These are phyloP conservation scores for Orussus abietinus DNA, from an alignment of 1,140 invertebrate species.

Conservation along the genomic window DNA sequence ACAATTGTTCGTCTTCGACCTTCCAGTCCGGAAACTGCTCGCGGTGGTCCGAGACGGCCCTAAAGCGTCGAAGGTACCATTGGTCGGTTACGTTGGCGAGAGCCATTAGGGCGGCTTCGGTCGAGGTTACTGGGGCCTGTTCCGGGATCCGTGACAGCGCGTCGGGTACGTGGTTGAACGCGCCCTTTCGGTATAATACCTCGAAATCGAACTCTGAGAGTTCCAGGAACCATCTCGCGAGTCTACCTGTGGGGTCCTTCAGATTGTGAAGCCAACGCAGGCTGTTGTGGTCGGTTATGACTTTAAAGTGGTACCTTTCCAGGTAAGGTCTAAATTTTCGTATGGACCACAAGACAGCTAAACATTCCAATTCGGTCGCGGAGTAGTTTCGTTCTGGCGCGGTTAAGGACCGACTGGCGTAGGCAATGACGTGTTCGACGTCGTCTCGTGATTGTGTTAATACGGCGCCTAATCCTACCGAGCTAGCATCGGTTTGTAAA, in stretches of 20 bases:
- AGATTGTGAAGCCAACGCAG: too few relatives aligned
- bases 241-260: too few relatives aligned
- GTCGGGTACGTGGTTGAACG: slow-evolving; percentile 35
- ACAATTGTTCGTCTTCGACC: neutral
- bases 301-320: too few relatives aligned
- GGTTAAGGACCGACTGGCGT: too few relatives aligned
- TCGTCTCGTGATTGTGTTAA: too few relatives aligned
- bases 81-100: neutral
- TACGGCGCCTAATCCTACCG: too few relatives aligned
- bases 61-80: neutral
- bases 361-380: slow-evolving; percentile 47
- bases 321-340: too few relatives aligned
- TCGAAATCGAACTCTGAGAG: slow-evolving; percentile 39
- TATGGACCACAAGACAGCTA: slow-evolving; percentile 50
- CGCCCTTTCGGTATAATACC: slow-evolving; percentile 36
- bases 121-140: slow-evolving; percentile 2
- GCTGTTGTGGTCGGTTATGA: too few relatives aligned
- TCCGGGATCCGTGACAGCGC: slow-evolving; percentile 27
- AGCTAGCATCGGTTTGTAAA: too few relatives aligned
- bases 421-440: too few relatives aligned
- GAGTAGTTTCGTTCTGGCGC: too few relatives aligned
- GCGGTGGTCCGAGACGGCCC: neutral
- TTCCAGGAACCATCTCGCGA: too few relatives aligned
- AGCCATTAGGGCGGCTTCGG: neutral
- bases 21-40: slow-evolving; percentile 2